A percentile compares a stretch with the other conserved stretches of the same genome.
Evolutionary conservation across 2,888 invertebrate species (phyloP).

Genomic region (Drosophila flavopinicola): DNA sequence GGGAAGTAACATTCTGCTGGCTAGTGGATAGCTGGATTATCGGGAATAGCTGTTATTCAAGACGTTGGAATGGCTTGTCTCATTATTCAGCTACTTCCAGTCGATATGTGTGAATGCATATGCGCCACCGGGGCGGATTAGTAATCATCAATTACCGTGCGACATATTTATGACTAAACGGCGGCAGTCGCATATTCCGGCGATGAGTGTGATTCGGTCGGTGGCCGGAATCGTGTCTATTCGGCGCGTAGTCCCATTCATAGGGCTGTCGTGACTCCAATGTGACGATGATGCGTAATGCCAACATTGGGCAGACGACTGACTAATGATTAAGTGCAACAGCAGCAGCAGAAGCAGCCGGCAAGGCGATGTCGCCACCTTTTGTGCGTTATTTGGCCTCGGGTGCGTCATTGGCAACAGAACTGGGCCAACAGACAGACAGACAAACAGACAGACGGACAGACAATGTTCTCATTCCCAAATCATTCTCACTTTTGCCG

Average conservation of each 20-base stretch:
- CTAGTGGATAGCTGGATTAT: slow-evolving; percentile 26
- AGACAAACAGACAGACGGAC: not conserved
- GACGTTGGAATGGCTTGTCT: slow-evolving; percentile 13
- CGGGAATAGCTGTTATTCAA: slow-evolving; percentile 32
- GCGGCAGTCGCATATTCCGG: slow-evolving; percentile 41
- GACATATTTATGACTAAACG: slow-evolving; percentile 73
- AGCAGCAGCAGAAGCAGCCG: slow-evolving; percentile 45
- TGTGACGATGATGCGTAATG: slow-evolving; percentile 65
- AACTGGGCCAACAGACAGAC: slow-evolving; percentile 70
- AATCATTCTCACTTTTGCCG: slow-evolving; percentile 71
- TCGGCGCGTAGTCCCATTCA: slow-evolving; percentile 26
- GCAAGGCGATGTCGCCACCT: slow-evolving; percentile 13
- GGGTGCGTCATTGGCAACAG: slow-evolving; percentile 66
- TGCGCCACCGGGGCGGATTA: slow-evolving; percentile 53
- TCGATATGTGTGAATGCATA: slow-evolving; percentile 16
- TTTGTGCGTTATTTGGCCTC: slow-evolving; percentile 37
- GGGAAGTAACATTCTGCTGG: slow-evolving; percentile 17
- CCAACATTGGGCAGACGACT: slow-evolving; percentile 63
- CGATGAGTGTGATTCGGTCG: slow-evolving; percentile 59
- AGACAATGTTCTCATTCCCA: slow-evolving; percentile 44
- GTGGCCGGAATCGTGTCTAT: slow-evolving; percentile 62
- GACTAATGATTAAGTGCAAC: slow-evolving; percentile 71
- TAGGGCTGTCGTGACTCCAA: slow-evolving; percentile 66
- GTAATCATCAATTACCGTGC: slow-evolving; percentile 69
- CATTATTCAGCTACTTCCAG: too few species aligned